Evolutionary conservation across 2,888 invertebrate genomes (phyloP).

Genomic region (Philaethria dido): DNA sequence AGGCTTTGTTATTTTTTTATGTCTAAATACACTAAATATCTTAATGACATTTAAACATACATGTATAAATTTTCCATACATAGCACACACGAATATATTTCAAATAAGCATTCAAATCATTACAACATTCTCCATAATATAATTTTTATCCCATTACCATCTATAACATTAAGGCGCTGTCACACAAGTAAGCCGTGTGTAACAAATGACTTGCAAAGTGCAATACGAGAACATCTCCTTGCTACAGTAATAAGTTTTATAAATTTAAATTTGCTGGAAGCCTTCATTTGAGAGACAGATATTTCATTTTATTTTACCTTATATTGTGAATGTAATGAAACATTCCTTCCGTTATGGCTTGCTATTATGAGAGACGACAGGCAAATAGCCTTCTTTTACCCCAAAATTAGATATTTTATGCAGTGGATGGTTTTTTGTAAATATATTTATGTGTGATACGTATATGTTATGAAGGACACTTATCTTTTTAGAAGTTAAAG

Average conservation of each 20-base stretch:
- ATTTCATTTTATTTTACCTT: conserved; percentile 29
- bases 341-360: conserved; percentile 22
- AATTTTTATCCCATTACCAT: neutral
- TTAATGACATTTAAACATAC: no score
- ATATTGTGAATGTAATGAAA: conserved; percentile 34
- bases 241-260: conserved; percentile 13
- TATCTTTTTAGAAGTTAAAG: neutral
- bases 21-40: no score
- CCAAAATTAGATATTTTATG: neutral
- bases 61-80: no score
- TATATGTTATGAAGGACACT: neutral
- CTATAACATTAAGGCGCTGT: conserved; percentile 4
- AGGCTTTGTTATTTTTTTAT: no score
- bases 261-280: conserved; percentile 28
- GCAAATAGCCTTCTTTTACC: conserved; percentile 23
- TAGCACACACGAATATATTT: neutral
- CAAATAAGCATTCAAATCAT: neutral
- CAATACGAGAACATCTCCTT: neutral
- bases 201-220: conserved; percentile 21
- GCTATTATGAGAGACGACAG: conserved; percentile 23
- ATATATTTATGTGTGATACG: neutral
- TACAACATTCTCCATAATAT: neutral
- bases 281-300: conserved; percentile 21
- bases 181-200: conserved; percentile 4
- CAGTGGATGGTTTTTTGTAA: neutral